Conservation (phyloP, 2,113 vertebrate species). For the Tragelaphus scriptus region DNA sequence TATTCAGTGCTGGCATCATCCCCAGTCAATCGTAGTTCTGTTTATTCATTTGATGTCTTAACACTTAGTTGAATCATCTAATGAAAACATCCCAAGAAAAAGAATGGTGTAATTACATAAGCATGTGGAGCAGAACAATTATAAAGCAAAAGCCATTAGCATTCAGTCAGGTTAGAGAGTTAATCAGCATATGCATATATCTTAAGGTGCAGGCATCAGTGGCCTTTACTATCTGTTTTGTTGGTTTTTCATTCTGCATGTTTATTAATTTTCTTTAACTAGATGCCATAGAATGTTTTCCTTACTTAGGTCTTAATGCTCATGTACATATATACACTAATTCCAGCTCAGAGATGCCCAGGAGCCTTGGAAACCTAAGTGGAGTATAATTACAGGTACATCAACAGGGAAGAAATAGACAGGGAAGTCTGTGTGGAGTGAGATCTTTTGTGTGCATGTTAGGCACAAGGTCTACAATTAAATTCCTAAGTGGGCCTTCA, state of each 20-base stretch:
- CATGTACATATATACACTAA: neutral
- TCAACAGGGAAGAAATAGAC: neutral
- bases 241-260: neutral
- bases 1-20: slow-evolving; percentile 37
- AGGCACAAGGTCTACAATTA: neutral
- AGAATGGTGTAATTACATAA: slow-evolving; percentile 64
- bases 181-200: slow-evolving; percentile 37
- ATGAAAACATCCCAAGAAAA: slow-evolving; percentile 36
- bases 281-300: neutral
- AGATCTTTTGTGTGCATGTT: neutral
- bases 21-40: slow-evolving; percentile 28
- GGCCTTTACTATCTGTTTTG: neutral
- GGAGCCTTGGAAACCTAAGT: neutral
- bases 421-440: neutral
- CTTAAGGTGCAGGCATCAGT: neutral
- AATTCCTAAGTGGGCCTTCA: neutral
- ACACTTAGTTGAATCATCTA: slow-evolving; percentile 53
- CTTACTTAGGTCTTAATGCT: neutral
- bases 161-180: neutral
- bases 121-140: slow-evolving; percentile 53
- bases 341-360: neutral
- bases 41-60: slow-evolving; percentile 55
- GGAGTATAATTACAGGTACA: neutral
- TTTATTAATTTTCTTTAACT: slow-evolving; percentile 35
- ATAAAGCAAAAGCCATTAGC: slow-evolving; percentile 36